Percentiles rank a stretch among this genome's conserved stretches.
phyloP scores from a whole-genome alignment of 2,888 invertebrate species.

The Didymodactylos carnosus region DNA sequence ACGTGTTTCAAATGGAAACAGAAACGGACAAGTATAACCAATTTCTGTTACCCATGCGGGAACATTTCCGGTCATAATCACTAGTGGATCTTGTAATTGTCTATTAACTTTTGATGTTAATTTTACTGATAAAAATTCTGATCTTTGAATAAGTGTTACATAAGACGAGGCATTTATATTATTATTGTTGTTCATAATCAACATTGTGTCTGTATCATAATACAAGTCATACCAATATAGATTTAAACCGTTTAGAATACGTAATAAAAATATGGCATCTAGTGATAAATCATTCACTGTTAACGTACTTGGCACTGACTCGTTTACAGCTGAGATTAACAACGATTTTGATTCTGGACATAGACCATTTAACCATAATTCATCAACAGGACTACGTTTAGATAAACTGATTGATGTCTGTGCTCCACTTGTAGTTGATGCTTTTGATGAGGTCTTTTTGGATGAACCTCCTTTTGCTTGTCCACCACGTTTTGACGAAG shows the following conservation, averaged over 20 bases:
- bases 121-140: conserved; percentile 77
- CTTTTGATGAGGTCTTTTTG: background rate
- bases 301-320: background rate
- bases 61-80: conserved; percentile 88
- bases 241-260: conserved; percentile 71
- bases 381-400: background rate
- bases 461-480: background rate
- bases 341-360: background rate
- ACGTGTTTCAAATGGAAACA: conserved; percentile 89
- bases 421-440: too few relatives aligned
- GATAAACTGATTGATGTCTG: background rate
- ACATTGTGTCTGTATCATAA: background rate
- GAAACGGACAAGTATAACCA: conserved; percentile 50
- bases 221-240: conserved; percentile 75
- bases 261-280: conserved; percentile 66
- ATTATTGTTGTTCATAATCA: background rate
- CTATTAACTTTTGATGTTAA: conserved; percentile 87
- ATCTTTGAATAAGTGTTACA: conserved; percentile 16
- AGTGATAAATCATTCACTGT: conserved; percentile 40
- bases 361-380: background rate
- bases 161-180: background rate
- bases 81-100: conserved; percentile 86
- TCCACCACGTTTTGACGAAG: background rate
- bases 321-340: background rate
- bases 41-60: conserved; percentile 84